Conservation (phyloP, 2,888 invertebrate genomes). For the Andrena minutula region DNA sequence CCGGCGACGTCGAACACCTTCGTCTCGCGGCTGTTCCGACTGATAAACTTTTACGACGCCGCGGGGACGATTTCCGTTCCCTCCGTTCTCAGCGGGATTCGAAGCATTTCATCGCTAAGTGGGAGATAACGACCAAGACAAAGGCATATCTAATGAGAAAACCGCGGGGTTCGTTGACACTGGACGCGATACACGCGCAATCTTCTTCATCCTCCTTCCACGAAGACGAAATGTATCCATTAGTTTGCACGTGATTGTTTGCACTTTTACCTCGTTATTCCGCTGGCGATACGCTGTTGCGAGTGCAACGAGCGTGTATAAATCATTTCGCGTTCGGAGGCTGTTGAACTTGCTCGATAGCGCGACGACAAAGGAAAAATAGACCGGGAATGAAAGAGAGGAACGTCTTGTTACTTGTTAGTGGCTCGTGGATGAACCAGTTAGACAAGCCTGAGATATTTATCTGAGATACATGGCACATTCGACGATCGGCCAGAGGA, state of each 20-base stretch:
- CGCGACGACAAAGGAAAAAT: not conserved
- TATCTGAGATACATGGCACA: slow-evolving; percentile 58
- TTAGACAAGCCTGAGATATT: slow-evolving; percentile 63
- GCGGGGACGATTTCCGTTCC: not conserved
- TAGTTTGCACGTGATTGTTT: not conserved
- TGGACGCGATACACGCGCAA: slow-evolving; percentile 7
- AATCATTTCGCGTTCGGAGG: slow-evolving; percentile 6
- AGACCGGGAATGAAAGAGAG: slow-evolving; percentile 8
- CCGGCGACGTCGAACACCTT: not conserved
- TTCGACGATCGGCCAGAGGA: slow-evolving; percentile 45
- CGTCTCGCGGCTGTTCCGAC: not conserved
- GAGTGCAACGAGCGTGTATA: not conserved
- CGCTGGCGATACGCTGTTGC: not conserved
- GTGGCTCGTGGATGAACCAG: slow-evolving; percentile 63
- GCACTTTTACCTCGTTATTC: not conserved
- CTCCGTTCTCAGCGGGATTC: slow-evolving; percentile 7
- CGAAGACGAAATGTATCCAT: slow-evolving; percentile 2
- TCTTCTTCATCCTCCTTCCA: not conserved
- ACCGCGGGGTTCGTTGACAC: slow-evolving; percentile 44
- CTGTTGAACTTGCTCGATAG: slow-evolving; percentile 20
- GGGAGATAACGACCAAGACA: slow-evolving; percentile 41
- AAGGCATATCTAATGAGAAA: slow-evolving; percentile 30
- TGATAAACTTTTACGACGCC: slow-evolving; percentile 21
- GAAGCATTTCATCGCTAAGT: slow-evolving; percentile 31
- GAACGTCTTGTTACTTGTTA: slow-evolving; percentile 50